Base-by-base conservation (phyloP, 2,797 vertebrate genomes). In the Liparis tanakae region DNA sequence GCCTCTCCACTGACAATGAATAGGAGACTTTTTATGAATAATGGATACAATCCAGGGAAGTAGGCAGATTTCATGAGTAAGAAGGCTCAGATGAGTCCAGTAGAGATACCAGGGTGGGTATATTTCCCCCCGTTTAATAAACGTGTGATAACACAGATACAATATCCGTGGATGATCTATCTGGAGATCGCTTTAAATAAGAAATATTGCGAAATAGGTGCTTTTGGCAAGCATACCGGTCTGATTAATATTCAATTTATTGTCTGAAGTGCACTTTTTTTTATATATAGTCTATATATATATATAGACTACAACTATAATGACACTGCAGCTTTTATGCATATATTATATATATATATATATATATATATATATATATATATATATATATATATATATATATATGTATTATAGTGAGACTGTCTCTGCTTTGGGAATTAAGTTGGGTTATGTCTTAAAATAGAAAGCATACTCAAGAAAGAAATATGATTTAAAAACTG, bases 1-100 rank as follows among this genome's bases (percentile, higher is more conserved):
- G 53, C 44, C 7, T 34, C 79, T 85, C 76, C 73, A 70, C 20
- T 69, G 46, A 67, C 67, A 76, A 77, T 86, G 84, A 88, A 86
- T 81, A 70, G 78, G 66, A 85, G 63, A 85, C 70, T 74, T 80
- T 84, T 73, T 74, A 66, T 74, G 66, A 76, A 76, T 22, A 54
- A 74, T 86, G 77, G 75, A 76, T 69, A 14, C 56, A 55, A 51
- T 81, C 78, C 80, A 82, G 67, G 78, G 33, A 80, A 81, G 74
- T 79, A 62, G 56, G 68, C 69, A 76, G 65, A 83, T 81, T 67
- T 76, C 34, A 51, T 75, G 51, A 22, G 71, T 62, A 72, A 55
- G 46, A 68, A 80, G 71, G 37, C 51, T 57, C 59, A 53, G 34
- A 57, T 8, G 3, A 59, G 37, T 66, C 50, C 44, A 22, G 46